Conservation (phyloP, 2,888 invertebrate genomes). For the Pristionchus exspectatus region DNA sequence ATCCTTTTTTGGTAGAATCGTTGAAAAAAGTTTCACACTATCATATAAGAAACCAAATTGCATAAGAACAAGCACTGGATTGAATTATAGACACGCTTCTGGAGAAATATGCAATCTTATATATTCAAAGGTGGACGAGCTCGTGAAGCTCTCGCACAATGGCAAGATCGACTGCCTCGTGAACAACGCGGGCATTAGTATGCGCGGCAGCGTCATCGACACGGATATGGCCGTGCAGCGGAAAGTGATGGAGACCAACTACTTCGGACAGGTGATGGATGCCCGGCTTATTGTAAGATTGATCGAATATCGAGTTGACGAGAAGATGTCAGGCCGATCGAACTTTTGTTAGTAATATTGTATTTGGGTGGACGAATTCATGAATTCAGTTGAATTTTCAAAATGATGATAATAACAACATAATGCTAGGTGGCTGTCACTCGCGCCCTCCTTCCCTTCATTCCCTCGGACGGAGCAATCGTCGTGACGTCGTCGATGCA, state of each 20-base stretch:
- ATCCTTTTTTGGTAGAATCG: no score
- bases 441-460: slow-evolving; percentile 85
- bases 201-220: slow-evolving; percentile 67
- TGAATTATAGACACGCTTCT: background rate
- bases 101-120: background rate
- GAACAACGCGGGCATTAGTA: slow-evolving; percentile 76
- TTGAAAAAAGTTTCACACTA: no score
- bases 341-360: background rate
- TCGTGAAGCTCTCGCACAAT: slow-evolving; percentile 65
- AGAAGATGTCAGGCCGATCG: background rate
- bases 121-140: slow-evolving; percentile 61
- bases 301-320: background rate
- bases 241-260: slow-evolving; percentile 92
- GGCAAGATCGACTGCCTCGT: slow-evolving; percentile 75
- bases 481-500: slow-evolving; percentile 90
- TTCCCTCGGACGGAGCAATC: slow-evolving; percentile 74
- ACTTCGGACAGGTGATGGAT: slow-evolving; percentile 88
- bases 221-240: slow-evolving; percentile 62
- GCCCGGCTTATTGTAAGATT: no score
- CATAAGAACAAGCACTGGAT: no score
- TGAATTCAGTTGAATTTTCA: background rate
- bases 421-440: slow-evolving; percentile 89
- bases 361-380: no score
- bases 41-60: no score
- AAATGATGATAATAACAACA: slow-evolving; percentile 86